These are phyloP conservation scores for Pollenia labialis DNA, from an alignment of 2,888 invertebrate genomes.

Conservation along the genomic window DNA sequence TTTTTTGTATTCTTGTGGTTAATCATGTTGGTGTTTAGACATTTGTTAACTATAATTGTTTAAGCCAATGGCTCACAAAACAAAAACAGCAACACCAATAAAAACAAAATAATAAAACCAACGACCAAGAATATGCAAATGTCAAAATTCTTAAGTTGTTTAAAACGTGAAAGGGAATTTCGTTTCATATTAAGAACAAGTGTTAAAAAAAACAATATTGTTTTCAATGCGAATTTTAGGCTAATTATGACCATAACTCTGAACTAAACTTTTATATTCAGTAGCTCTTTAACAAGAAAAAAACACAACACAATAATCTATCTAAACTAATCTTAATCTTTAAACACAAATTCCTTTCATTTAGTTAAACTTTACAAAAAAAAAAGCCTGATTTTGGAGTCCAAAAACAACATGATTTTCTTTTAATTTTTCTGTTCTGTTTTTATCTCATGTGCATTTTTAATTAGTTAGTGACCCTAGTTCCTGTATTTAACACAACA, in stretches of 20 bases:
- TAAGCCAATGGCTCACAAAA: constrained; percentile 73
- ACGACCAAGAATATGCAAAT: constrained; percentile 70
- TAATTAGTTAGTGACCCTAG: constrained; percentile 75
- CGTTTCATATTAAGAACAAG: constrained; percentile 3
- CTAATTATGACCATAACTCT: constrained; percentile 38
- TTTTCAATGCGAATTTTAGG: constrained; percentile 11
- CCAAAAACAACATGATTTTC: constrained; percentile 51
- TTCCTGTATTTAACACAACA: constrained; percentile 72
- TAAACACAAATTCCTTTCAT: constrained; percentile 52
- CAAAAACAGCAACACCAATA: constrained; percentile 56
- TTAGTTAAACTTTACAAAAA: background rate
- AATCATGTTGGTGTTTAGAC: constrained; percentile 74
- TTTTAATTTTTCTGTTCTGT: constrained; percentile 22
- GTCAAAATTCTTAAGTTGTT: constrained; percentile 53
- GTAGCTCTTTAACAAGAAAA: background rate
- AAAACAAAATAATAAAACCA: background rate
- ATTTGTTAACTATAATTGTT: constrained; percentile 74
- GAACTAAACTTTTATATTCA: constrained; percentile 54
- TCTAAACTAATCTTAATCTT: constrained; percentile 46
- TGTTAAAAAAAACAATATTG: background rate
- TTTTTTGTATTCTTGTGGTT: constrained; percentile 55
- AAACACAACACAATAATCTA: constrained; percentile 18
- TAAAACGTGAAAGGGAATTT: constrained; percentile 59
- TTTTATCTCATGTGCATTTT: constrained; percentile 73
- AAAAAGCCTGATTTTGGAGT: background rate